Evolutionary conservation across 2,888 invertebrate genomes (phyloP).

Genomic region (Agriopis leucophaearia): DNA sequence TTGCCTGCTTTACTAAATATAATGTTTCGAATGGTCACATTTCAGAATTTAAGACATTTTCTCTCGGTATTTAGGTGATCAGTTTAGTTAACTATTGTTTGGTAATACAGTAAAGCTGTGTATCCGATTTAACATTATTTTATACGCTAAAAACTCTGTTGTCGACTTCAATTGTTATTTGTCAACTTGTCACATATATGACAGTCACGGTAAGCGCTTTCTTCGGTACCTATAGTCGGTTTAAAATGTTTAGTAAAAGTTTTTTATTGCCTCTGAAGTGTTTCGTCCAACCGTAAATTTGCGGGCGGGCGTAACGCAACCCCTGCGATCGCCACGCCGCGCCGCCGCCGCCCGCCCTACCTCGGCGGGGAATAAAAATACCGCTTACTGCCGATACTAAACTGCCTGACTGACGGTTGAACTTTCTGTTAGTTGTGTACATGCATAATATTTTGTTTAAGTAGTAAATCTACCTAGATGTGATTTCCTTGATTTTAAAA

Average conservation of each 20-base stretch:
- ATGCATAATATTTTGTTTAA: not conserved
- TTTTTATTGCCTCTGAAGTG: slow-evolving; percentile 50
- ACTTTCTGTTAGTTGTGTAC: slow-evolving; percentile 10
- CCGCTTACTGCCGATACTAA: slow-evolving; percentile 19
- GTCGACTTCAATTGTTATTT: too few species aligned
- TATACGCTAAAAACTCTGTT: not conserved
- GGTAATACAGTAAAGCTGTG: not conserved
- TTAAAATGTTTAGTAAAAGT: too few species aligned
- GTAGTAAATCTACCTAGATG: not conserved
- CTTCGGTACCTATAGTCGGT: too few species aligned
- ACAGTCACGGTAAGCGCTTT: too few species aligned
- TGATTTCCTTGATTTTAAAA: not conserved
- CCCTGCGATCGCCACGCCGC: slow-evolving; percentile 6
- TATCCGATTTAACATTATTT: too few species aligned
- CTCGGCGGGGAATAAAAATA: slow-evolving; percentile 22
- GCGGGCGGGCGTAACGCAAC: slow-evolving; percentile 34
- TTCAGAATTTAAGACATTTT: not conserved
- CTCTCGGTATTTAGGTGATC: not conserved
- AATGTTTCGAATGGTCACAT: too few species aligned
- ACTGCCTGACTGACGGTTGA: slow-evolving; percentile 8
- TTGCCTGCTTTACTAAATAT: too few species aligned
- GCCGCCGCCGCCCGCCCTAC: slow-evolving; percentile 31
- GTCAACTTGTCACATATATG: too few species aligned
- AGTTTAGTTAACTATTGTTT: not conserved
- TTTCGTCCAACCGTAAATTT: slow-evolving; percentile 53